Evolutionary conservation across 2,113 vertebrate genomes (phyloP).

Genomic region (Carlito syrichta): DNA sequence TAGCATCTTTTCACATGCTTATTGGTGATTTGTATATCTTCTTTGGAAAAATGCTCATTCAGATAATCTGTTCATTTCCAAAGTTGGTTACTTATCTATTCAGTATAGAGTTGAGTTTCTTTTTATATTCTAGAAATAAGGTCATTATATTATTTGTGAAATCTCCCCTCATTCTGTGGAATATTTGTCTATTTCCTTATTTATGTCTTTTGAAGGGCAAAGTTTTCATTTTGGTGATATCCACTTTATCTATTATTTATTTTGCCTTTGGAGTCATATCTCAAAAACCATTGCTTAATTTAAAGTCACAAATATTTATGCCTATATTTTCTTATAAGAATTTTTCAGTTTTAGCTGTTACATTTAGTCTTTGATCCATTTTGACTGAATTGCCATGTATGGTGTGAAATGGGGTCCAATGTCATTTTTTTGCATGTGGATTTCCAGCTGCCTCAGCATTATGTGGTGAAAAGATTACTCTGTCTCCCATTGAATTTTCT

Average conservation of each 20-base stretch:
- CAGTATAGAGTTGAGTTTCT: background rate
- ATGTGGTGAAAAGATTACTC: background rate
- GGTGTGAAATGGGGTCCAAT: background rate
- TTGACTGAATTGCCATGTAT: background rate
- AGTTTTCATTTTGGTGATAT: background rate
- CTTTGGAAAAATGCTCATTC: background rate
- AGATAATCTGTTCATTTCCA: background rate
- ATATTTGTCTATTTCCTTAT: background rate
- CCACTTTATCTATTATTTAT: background rate
- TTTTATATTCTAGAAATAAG: background rate
- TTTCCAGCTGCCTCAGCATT: background rate
- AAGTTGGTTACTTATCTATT: background rate
- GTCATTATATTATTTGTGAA: background rate
- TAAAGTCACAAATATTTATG: background rate
- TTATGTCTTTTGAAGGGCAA: background rate
- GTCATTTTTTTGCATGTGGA: background rate
- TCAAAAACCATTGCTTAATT: background rate
- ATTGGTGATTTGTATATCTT: background rate
- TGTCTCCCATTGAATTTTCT: background rate
- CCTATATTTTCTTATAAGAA: background rate
- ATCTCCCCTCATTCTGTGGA: background rate
- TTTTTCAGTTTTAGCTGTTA: conserved; percentile 1
- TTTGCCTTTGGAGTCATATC: background rate
- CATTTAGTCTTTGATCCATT: background rate
- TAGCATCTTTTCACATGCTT: background rate